These are phyloP conservation scores for Grammomys dolichurus DNA, from an alignment of 2,113 vertebrate species.

Conservation along the genomic window DNA sequence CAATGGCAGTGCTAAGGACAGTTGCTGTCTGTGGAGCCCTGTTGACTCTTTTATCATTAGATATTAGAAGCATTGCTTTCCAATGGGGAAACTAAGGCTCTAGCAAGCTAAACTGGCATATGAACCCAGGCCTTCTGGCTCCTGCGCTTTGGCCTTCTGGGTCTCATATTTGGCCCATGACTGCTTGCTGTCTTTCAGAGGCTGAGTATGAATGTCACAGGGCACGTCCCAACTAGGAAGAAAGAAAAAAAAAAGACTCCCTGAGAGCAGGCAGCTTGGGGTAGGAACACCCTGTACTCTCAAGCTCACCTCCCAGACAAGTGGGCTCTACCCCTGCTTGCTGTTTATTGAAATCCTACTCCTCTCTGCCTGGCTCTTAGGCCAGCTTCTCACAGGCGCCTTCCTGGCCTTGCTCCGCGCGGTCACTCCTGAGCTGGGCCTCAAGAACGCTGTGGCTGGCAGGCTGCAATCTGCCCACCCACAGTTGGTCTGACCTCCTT, in stretches of 20 bases:
- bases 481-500: neutral
- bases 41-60: rapidly evolving
- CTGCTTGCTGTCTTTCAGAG: neutral
- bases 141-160: neutral
- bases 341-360: slow-evolving; percentile 43
- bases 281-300: slow-evolving; percentile 33
- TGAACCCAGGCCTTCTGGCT: neutral
- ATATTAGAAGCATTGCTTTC: neutral
- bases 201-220: neutral
- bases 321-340: neutral
- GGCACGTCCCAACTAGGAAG: neutral
- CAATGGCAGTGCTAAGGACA: too few species aligned
- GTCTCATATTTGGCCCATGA: neutral
- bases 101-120: neutral
- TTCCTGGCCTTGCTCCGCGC: neutral
- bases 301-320: neutral
- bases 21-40: rapidly evolving
- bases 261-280: neutral
- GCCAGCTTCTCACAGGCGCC: neutral
- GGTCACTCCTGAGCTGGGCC: neutral
- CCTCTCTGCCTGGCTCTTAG: neutral
- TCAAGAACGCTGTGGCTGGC: neutral
- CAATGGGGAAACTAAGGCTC: neutral
- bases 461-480: neutral
- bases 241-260: neutral